Percentiles rank a stretch among this genome's conserved stretches.
phyloP scores from a whole-genome alignment of 2,888 invertebrate species.

The Ornithoptera alexandrae region DNA sequence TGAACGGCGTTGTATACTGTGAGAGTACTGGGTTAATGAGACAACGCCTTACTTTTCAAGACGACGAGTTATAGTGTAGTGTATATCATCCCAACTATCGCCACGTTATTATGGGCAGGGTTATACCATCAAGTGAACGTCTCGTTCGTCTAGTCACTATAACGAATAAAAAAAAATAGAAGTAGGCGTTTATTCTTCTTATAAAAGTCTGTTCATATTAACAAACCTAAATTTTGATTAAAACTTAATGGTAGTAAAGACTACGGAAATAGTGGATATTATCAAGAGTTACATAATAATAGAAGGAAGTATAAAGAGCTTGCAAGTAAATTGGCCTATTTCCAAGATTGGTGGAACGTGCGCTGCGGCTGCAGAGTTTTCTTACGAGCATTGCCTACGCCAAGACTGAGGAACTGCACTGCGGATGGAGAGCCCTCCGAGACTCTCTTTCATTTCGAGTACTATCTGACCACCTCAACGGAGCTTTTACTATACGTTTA shows the following conservation, averaged over 20 bases:
- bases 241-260: neutral
- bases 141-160: too few relatives aligned
- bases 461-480: slow-evolving; percentile 1
- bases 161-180: too few relatives aligned
- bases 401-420: slow-evolving; percentile 23
- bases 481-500: neutral
- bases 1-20: too few relatives aligned
- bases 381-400: slow-evolving; percentile 14
- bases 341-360: slow-evolving; percentile 21
- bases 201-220: too few relatives aligned
- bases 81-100: too few relatives aligned
- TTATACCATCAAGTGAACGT: too few relatives aligned
- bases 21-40: too few relatives aligned
- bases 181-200: too few relatives aligned
- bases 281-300: neutral
- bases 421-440: slow-evolving; percentile 17
- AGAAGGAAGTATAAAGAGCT: neutral
- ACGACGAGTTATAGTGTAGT: too few relatives aligned
- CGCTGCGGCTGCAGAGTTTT: slow-evolving; percentile 1
- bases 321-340: slow-evolving; percentile 19
- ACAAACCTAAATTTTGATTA: too few relatives aligned
- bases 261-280: neutral
- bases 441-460: slow-evolving; percentile 18
- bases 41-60: too few relatives aligned
- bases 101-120: too few relatives aligned